Evolutionary conservation across 2,888 invertebrate species (phyloP).

Genomic region (Gymnocheta viridis): DNA sequence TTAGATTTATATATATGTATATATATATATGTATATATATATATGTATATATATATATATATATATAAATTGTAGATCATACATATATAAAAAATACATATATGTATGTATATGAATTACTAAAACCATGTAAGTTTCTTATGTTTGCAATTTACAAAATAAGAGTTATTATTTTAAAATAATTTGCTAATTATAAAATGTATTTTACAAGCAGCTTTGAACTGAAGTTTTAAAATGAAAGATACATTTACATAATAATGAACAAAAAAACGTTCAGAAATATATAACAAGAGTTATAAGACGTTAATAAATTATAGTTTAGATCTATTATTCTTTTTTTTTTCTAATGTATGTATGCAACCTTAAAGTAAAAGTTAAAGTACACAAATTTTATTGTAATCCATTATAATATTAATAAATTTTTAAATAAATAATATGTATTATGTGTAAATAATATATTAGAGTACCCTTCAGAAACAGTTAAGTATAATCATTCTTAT

Average conservation of each 20-base stretch:
- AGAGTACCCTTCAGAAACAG: slow-evolving; percentile 22
- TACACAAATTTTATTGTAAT: slow-evolving; percentile 40
- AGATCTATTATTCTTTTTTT: not conserved
- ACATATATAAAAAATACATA: not conserved
- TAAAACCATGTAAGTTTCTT: slow-evolving; percentile 24
- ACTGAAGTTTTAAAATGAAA: not conserved
- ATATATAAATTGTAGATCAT: too few relatives aligned
- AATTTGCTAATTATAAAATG: slow-evolving; percentile 10
- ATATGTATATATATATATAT: too few relatives aligned
- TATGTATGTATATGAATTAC: slow-evolving; percentile 5
- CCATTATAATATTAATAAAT: slow-evolving; percentile 41
- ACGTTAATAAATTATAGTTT: not conserved
- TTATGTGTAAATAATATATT: slow-evolving; percentile 57
- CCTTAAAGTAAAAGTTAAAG: not conserved
- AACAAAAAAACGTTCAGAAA: not conserved
- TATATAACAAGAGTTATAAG: not conserved
- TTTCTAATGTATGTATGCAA: slow-evolving; percentile 16
- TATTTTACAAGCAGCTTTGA: not conserved
- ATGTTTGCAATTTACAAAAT: slow-evolving; percentile 16
- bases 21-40: not conserved
- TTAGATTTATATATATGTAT: not conserved
- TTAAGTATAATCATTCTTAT: slow-evolving; percentile 54
- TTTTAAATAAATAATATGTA: slow-evolving; percentile 49
- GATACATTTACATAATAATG: not conserved
- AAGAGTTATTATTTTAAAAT: not conserved